Evolutionary conservation across 1,140 invertebrate species (phyloP).

Genomic region (Eumaeus atala): DNA sequence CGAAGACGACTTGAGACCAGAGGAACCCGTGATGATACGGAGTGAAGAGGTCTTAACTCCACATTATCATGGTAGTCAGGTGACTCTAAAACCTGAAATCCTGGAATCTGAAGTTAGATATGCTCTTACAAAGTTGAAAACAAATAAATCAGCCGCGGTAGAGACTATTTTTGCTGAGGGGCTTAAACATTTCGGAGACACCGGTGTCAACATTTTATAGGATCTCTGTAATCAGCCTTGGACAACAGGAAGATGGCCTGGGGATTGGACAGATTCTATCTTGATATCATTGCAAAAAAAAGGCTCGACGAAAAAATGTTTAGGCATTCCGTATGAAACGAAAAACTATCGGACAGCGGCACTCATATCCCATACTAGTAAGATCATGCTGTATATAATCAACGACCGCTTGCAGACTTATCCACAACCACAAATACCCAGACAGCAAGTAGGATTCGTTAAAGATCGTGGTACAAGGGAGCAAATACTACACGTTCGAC

Average conservation of each 20-base stretch:
- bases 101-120: slow-evolving; percentile 10
- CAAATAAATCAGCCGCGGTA: slow-evolving; percentile 20
- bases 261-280: slow-evolving; percentile 23
- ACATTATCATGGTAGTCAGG: no score
- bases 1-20: neutral
- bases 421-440: slow-evolving; percentile 19
- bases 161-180: slow-evolving; percentile 21
- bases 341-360: slow-evolving; percentile 19
- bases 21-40: neutral
- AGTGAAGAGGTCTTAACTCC: no score
- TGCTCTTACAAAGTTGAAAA: slow-evolving; percentile 13
- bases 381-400: slow-evolving; percentile 24
- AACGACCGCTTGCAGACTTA: slow-evolving; percentile 14
- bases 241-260: slow-evolving; percentile 23
- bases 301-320: slow-evolving; percentile 20
- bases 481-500: slow-evolving; percentile 24
- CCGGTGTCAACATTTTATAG: slow-evolving; percentile 14
- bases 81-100: neutral
- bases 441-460: slow-evolving; percentile 2
- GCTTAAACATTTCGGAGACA: slow-evolving; percentile 21
- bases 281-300: slow-evolving; percentile 26
- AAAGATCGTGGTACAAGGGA: slow-evolving; percentile 17
- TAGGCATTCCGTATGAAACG: no score
- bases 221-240: slow-evolving; percentile 23
- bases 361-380: slow-evolving; percentile 27